Evolutionary conservation across 2,113 vertebrate genomes (phyloP).

Genomic region (Cinclus cinclus): DNA sequence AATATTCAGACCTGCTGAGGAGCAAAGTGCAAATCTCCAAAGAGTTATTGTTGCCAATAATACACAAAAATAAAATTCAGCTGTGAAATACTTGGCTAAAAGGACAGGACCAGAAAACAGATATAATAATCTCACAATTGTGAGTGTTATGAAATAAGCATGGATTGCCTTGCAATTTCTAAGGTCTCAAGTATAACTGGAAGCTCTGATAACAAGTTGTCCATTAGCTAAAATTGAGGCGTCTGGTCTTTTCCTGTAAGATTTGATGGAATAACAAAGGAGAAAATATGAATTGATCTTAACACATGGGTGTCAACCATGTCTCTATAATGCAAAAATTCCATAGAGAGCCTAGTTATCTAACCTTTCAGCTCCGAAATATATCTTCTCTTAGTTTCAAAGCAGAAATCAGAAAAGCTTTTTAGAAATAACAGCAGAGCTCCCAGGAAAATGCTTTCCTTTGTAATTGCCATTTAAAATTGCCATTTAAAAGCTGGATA

Average conservation of each 20-base stretch:
- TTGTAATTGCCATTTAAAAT: slow-evolving; percentile 22
- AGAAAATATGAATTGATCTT: slow-evolving; percentile 12
- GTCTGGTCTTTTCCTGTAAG: neutral
- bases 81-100: neutral
- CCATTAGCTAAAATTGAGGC: slow-evolving; percentile 23
- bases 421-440: slow-evolving; percentile 30
- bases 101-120: neutral
- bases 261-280: neutral
- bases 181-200: neutral
- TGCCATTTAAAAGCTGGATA: slow-evolving; percentile 37
- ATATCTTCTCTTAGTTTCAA: neutral
- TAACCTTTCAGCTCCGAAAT: slow-evolving; percentile 39
- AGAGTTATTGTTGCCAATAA: neutral
- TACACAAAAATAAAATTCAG: neutral
- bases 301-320: neutral
- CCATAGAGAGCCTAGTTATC: slow-evolving; percentile 2
- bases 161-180: neutral
- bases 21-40: neutral
- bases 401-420: slow-evolving; percentile 13
- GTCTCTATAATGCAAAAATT: neutral
- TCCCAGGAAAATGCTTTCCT: slow-evolving; percentile 21
- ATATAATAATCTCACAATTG: neutral
- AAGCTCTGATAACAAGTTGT: neutral
- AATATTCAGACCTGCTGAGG: neutral
- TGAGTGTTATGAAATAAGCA: neutral